Evolutionary conservation across 2,888 invertebrate species (phyloP).

Genomic region (Catonia carolina): DNA sequence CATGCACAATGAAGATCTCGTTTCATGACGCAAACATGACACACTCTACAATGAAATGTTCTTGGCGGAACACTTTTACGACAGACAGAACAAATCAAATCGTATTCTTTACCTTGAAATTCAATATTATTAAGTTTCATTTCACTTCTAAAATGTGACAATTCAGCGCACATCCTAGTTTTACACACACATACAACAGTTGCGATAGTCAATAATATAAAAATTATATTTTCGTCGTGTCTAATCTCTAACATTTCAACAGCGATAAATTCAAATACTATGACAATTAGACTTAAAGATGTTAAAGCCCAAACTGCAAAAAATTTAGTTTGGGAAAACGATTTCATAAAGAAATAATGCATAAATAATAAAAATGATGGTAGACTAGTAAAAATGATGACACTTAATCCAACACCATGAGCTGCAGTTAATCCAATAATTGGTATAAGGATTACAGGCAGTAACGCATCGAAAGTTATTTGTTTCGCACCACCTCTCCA

Average conservation of each 20-base stretch:
- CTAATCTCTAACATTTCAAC: slow-evolving; percentile 64
- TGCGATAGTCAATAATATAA: slow-evolving; percentile 48
- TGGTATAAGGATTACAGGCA: slow-evolving; percentile 46
- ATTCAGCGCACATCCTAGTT: slow-evolving; percentile 39
- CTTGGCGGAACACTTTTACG: slow-evolving; percentile 57
- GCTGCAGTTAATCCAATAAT: slow-evolving; percentile 30
- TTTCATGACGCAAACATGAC: slow-evolving; percentile 71
- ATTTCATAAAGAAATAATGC: slow-evolving; percentile 32
- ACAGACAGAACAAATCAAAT: slow-evolving; percentile 53
- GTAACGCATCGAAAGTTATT: slow-evolving; percentile 46
- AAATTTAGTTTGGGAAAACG: slow-evolving; percentile 55
- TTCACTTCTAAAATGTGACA: slow-evolving; percentile 35
- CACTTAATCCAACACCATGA: slow-evolving; percentile 31
- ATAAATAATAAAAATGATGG: slow-evolving; percentile 31
- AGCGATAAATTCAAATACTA: slow-evolving; percentile 64
- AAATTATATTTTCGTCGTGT: slow-evolving; percentile 54
- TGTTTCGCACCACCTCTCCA: slow-evolving; percentile 54
- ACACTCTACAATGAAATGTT: slow-evolving; percentile 74
- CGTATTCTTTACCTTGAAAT: slow-evolving; percentile 38
- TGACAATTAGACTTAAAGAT: slow-evolving; percentile 57
- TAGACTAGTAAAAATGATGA: slow-evolving; percentile 31
- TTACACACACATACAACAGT: slow-evolving; percentile 45
- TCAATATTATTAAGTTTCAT: slow-evolving; percentile 33
- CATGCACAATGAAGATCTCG: slow-evolving; percentile 76
- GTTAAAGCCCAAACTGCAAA: slow-evolving; percentile 68